These are phyloP conservation scores for Ctenicera cuprea DNA, from an alignment of 2,888 invertebrate species.

Conservation along the genomic window DNA sequence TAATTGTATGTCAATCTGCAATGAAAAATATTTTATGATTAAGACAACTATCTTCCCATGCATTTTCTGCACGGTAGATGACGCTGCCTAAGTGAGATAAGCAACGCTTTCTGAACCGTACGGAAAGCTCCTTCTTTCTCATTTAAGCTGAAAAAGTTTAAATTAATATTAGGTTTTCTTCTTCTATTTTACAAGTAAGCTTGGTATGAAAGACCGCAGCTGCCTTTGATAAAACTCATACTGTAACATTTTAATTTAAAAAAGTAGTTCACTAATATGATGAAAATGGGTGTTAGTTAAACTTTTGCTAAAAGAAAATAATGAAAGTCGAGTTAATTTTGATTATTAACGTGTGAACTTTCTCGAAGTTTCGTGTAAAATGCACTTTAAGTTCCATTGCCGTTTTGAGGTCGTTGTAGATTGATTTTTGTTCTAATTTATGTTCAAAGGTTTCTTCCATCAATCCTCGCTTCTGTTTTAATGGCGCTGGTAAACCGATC, in stretches of 20 bases:
- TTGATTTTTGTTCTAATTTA: not conserved
- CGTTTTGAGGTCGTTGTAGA: not conserved
- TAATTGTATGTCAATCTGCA: no score
- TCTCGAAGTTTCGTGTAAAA: not conserved
- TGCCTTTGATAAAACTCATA: slow-evolving; percentile 38
- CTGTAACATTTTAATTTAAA: slow-evolving; percentile 41
- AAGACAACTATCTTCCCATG: no score
- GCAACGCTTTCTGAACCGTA: slow-evolving; percentile 75
- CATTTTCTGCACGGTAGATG: slow-evolving; percentile 80
- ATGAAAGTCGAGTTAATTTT: slow-evolving; percentile 15
- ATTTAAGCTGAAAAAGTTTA: slow-evolving; percentile 53
- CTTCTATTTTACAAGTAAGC: slow-evolving; percentile 38
- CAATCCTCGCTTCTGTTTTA: no score
- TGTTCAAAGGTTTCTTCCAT: no score
- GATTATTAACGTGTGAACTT: slow-evolving; percentile 10
- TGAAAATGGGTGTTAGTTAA: slow-evolving; percentile 26
- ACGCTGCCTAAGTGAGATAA: slow-evolving; percentile 77
- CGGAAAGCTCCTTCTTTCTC: slow-evolving; percentile 70
- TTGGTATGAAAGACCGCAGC: slow-evolving; percentile 39
- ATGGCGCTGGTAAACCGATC: not conserved
- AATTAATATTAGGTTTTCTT: slow-evolving; percentile 46
- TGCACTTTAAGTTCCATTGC: not conserved
- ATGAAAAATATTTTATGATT: no score
- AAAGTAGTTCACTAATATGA: slow-evolving; percentile 41
- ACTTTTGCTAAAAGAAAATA: slow-evolving; percentile 8